Percentiles rank a stretch among this genome's conserved stretches.
Conservation (phyloP, 2,113 vertebrate genomes). For the Callospermophilus lateralis region DNA sequence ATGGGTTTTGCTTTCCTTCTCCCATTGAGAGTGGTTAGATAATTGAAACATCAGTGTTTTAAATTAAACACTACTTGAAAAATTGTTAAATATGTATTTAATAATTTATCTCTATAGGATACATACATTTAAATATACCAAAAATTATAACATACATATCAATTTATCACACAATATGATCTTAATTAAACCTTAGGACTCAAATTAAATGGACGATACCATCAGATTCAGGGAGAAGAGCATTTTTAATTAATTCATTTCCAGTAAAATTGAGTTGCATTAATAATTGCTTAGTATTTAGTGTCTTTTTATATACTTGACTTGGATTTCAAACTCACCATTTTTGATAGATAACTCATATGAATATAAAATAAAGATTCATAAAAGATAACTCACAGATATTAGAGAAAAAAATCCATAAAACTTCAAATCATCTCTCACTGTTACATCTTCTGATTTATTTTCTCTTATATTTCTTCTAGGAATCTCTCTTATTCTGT, state of each 20-base stretch:
- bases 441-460: slow-evolving; percentile 5
- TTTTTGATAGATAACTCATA: neutral
- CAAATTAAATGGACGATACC: neutral
- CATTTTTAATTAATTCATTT: slow-evolving; percentile 57
- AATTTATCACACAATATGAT: neutral
- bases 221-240: neutral
- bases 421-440: neutral
- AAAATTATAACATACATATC: neutral
- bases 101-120: neutral
- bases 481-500: neutral
- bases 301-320: neutral
- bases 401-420: neutral
- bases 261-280: slow-evolving; percentile 8
- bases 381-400: neutral
- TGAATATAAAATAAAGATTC: slow-evolving; percentile 40
- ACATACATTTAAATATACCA: neutral
- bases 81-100: neutral
- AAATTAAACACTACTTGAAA: slow-evolving; percentile 41
- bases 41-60: slow-evolving; percentile 5
- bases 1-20: slow-evolving; percentile 28
- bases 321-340: slow-evolving; percentile 42
- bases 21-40: neutral
- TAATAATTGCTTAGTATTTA: slow-evolving; percentile 6
- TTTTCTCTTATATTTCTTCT: neutral
- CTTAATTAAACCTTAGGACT: neutral